Base-by-base conservation (phyloP, 2,888 invertebrate genomes). In the Brachylomia viminalis region DNA sequence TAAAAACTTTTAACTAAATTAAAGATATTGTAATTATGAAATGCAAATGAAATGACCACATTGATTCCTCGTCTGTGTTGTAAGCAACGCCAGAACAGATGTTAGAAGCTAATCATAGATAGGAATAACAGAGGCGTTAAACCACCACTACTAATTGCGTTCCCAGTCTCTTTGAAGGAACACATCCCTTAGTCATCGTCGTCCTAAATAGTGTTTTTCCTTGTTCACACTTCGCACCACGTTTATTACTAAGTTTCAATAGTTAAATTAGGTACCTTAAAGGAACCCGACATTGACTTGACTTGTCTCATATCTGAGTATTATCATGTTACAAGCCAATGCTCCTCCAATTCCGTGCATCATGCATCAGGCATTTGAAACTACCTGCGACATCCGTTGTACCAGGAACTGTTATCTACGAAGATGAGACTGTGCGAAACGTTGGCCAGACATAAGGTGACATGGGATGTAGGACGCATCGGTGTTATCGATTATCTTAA, bases 351-450 rank as follows among this genome's bases (percentile, higher is more conserved):
- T 72, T 42, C 52, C 20, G 11, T 72, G 86, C 77, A 82, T 83
- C 77, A 82, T 72, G 78, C 54, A 58, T 17, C 61, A 74, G 69
- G 64, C 30, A 77, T 72, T 23, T 38, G 23, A 54, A 77, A 77
- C 59, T 84, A 75, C 75, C 82, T 74, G 73, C 47, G 65, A 72
- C 75, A 75, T 87, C 87, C 82, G 85, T 20, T 49, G 45, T 87
- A 70, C 78, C 49, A 54, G 17, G 82, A 82, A 85, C 23, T 62
- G 74, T 69, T 85, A 87, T 81, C 84, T 76, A 3, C 56, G 71
- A 15, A 62, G 49, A 64, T 38, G 72, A 71, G n/a, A 30, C 72
- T 65, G 47, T 65, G 85, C 62, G n/a, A 75, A 80, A 67, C 68
- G 6, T 38, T 13, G 30, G 52, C 54, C 65, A 65, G 65, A 59